phyloP scores from a whole-genome alignment of 2,888 invertebrate species.

The Drosophila formosana region DNA sequence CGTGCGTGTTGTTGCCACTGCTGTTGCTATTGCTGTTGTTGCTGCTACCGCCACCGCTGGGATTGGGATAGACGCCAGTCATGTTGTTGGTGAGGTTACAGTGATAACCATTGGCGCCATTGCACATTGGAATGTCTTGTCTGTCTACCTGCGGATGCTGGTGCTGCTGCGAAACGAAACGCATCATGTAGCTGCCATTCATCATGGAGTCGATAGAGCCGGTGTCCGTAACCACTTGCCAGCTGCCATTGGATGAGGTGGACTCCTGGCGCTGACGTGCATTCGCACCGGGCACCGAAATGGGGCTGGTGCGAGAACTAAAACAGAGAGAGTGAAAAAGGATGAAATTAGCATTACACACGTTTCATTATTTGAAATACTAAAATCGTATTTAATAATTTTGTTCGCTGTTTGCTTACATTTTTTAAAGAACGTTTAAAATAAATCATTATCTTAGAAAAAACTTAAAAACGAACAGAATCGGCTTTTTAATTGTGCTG shows the following conservation, averaged over 20 bases:
- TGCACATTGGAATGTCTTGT: conserved; percentile 70
- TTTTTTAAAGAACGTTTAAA: too few species aligned
- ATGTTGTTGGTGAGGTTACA: conserved; percentile 43
- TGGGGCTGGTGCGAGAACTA: conserved; percentile 87
- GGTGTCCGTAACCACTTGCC: conserved; percentile 90
- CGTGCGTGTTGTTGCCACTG: conserved; percentile 64
- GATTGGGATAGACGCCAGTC: conserved; percentile 24
- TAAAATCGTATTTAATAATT: too few species aligned
- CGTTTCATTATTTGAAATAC: neutral
- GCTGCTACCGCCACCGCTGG: conserved; percentile 45
- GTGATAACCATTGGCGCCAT: conserved; percentile 72
- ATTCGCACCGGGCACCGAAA: conserved; percentile 87
- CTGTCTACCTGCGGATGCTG: conserved; percentile 31
- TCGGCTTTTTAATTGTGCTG: too few species aligned
- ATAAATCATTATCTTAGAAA: too few species aligned
- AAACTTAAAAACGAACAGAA: too few species aligned
- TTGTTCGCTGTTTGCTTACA: too few species aligned
- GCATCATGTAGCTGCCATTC: conserved; percentile 81
- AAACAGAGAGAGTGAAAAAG: neutral
- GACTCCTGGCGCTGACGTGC: conserved; percentile 87
- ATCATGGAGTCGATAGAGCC: conserved; percentile 86
- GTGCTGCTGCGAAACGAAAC: conserved; percentile 65
- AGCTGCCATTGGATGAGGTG: conserved; percentile 88
- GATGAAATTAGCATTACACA: neutral
- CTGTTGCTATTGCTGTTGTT: conserved; percentile 47